phyloP scores from a whole-genome alignment of 2,797 vertebrate species.

The Hypotaenidia philippensis region DNA sequence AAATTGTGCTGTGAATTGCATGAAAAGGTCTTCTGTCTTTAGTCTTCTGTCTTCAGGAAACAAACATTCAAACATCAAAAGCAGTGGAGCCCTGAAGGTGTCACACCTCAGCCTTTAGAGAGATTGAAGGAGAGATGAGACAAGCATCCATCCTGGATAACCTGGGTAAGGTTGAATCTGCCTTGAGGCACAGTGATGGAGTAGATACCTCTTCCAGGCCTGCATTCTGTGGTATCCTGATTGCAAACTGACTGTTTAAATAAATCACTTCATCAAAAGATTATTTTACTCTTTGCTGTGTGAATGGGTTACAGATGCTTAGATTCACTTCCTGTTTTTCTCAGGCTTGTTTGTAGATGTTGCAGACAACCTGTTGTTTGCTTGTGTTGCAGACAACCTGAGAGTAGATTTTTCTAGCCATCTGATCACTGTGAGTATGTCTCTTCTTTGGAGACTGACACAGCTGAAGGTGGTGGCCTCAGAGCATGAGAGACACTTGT shows the following conservation, averaged over 20 bases:
- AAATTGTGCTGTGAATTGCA: not conserved
- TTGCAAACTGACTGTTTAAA: not conserved
- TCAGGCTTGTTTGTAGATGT: not conserved
- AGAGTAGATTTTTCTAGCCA: not conserved
- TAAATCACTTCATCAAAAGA: not conserved
- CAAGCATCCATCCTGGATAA: not conserved
- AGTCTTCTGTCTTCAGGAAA: not conserved
- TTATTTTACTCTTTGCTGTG: not conserved
- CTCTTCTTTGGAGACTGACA: not conserved
- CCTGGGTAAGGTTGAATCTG: not conserved
- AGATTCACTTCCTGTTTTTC: not conserved
- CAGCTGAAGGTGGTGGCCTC: not conserved
- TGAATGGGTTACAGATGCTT: not conserved
- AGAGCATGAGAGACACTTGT: rapidly evolving
- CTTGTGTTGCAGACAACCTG: not conserved
- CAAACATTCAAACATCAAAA: not conserved
- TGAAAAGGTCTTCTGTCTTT: not conserved
- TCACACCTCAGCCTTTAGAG: not conserved
- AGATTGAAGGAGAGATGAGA: not conserved
- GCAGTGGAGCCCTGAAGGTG: not conserved
- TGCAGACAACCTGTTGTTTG: not conserved
- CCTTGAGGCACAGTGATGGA: not conserved
- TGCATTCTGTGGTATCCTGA: not conserved
- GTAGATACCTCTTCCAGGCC: not conserved
- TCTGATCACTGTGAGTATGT: rapidly evolving